phyloP scores from a whole-genome alignment of 2,797 vertebrate species.

The Danio kyathit region DNA sequence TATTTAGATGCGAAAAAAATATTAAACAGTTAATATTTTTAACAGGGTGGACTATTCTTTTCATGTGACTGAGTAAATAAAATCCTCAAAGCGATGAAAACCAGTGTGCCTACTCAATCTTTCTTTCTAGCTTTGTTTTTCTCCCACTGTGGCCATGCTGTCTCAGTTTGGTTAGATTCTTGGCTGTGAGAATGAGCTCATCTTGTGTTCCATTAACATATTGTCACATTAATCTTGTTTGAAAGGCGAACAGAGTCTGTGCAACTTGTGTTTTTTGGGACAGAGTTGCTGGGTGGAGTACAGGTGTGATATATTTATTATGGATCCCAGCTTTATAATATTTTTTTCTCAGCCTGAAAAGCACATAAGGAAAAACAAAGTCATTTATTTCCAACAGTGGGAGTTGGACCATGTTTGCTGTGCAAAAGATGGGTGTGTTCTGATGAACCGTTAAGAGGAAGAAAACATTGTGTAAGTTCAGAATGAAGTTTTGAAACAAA shows the following conservation, averaged over 20 bases:
- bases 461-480: constrained; percentile 13
- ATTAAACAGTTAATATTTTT: not conserved
- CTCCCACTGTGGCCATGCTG: not conserved
- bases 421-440: constrained; percentile 13
- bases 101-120: not conserved
- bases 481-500: not conserved
- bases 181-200: not conserved
- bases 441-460: constrained; percentile 17
- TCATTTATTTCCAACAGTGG: not conserved
- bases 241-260: constrained; percentile 1
- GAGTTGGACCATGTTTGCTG: not conserved
- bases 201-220: constrained; percentile 21
- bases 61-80: not conserved
- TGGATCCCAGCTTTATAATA: not conserved
- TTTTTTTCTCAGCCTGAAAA: not conserved
- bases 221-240: constrained; percentile 35
- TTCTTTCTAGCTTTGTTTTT: not conserved
- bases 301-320: not conserved
- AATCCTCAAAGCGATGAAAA: not conserved
- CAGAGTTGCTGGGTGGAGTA: constrained; percentile 48
- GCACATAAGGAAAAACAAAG: constrained; percentile 24
- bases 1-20: not conserved
- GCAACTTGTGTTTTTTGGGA: constrained; percentile 28
- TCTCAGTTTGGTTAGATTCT: not conserved
- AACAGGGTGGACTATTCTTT: not conserved